phyloP scores from a whole-genome alignment of 2,797 vertebrate genomes.

The Zalophus californianus region DNA sequence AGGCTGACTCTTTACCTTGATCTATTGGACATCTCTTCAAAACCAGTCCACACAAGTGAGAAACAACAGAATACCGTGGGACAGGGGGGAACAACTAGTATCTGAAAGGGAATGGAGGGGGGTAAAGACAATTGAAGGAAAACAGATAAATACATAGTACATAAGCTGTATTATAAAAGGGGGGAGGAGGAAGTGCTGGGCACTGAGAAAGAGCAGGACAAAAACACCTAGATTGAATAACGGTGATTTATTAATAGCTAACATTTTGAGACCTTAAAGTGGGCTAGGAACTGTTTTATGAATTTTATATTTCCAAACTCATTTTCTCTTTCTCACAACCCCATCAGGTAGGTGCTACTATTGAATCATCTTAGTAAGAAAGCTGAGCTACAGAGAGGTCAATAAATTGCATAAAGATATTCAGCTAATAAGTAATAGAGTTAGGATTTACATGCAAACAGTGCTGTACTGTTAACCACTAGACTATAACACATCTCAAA shows the following conservation, averaged over 20 bases:
- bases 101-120: not conserved
- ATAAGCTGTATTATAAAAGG: not conserved
- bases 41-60: not conserved
- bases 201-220: not conserved
- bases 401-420: not conserved
- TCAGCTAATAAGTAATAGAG: not conserved
- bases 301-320: not conserved
- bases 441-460: not conserved
- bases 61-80: not conserved
- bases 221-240: not conserved
- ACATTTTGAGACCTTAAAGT: not conserved
- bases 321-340: not conserved
- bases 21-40: not conserved
- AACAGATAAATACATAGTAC: not conserved
- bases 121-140: not conserved
- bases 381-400: not conserved
- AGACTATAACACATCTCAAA: not conserved
- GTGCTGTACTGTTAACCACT: not conserved
- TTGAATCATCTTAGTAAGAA: conserved; percentile 2
- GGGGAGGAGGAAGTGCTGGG: not conserved
- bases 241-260: not conserved
- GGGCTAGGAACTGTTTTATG: not conserved
- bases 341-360: not conserved
- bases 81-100: not conserved
- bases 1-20: not conserved